A percentile compares a stretch with the other conserved stretches of the same genome.
phyloP scores from a whole-genome alignment of 92 coral and sea anemone genomes.

The Isaurus tuberculatus region DNA sequence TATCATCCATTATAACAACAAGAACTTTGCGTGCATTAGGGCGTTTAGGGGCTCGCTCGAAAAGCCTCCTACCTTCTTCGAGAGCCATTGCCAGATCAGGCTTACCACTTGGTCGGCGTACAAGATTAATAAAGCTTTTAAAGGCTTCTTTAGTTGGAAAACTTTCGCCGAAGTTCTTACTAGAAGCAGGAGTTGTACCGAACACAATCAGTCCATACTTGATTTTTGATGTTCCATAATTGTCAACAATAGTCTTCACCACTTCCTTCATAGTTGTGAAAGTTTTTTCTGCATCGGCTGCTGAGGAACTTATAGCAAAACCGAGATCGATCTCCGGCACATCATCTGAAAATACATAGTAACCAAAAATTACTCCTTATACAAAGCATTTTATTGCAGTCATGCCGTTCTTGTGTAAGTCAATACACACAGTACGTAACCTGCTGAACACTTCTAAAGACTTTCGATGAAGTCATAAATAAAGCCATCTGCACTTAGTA shows the following conservation, averaged over 20 bases:
- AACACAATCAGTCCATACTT: conserved; percentile 61
- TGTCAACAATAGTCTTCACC: conserved; percentile 53
- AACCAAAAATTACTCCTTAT: too few species aligned
- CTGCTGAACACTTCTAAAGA: too few species aligned
- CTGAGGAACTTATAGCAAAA: conserved; percentile 57
- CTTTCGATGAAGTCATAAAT: too few species aligned
- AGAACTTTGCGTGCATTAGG: conserved; percentile 37
- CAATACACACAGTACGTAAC: too few species aligned
- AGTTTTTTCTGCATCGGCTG: conserved; percentile 30
- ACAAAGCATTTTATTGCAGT: background rate
- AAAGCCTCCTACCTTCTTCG: conserved; percentile 32
- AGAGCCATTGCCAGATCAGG: conserved; percentile 49
- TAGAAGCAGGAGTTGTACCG: conserved; percentile 46
- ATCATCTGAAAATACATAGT: conserved; percentile 6
- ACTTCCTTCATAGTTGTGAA: conserved; percentile 46
- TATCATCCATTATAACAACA: conserved; percentile 50
- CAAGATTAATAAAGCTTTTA: conserved; percentile 33
- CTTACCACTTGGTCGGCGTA: conserved; percentile 45
- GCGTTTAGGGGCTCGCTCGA: conserved; percentile 33
- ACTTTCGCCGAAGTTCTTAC: conserved; percentile 42
- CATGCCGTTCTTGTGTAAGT: background rate
- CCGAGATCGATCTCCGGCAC: conserved; percentile 44
- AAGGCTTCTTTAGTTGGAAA: conserved; percentile 47
- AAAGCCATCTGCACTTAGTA: too few species aligned
- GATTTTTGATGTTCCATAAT: conserved; percentile 42